A percentile compares a stretch with the other conserved stretches of the same genome.
Conservation (phyloP, 2,797 vertebrate genomes). For the Gallinago solitaria region DNA sequence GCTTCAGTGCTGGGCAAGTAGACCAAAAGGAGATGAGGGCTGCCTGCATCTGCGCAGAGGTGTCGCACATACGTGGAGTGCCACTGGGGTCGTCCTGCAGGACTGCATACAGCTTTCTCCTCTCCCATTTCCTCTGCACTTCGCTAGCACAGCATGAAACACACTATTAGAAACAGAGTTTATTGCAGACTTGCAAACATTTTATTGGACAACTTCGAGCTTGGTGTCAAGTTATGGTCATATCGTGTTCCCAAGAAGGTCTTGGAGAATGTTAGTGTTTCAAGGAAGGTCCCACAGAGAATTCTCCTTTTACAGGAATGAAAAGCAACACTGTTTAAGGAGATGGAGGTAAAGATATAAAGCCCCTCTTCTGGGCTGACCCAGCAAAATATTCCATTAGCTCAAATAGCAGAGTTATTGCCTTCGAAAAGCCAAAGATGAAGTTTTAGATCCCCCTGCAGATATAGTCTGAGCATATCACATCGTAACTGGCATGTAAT, state of each 20-base stretch:
- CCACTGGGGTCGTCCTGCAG: not conserved
- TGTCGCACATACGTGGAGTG: not conserved
- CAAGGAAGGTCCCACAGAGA: conserved; percentile 50
- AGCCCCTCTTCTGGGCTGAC: conserved; percentile 33
- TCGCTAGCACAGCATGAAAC: conserved; percentile 61
- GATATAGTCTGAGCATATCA: not conserved
- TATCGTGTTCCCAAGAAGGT: conserved; percentile 65
- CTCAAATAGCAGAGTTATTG: conserved; percentile 22
- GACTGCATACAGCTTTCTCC: conserved; percentile 2
- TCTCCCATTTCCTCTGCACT: conserved; percentile 68
- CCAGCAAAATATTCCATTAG: conserved; percentile 54
- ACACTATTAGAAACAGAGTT: conserved; percentile 66
- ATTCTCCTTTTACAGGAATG: conserved; percentile 68
- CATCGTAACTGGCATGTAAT: not conserved
- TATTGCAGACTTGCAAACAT: conserved; percentile 72
- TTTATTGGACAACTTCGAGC: conserved; percentile 73
- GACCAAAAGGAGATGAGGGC: not conserved
- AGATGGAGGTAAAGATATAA: conserved; percentile 51
- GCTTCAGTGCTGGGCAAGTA: not conserved
- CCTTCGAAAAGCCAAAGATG: not conserved
- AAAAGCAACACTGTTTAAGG: conserved; percentile 60
- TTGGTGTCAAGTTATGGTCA: conserved; percentile 72
- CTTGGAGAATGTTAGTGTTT: conserved; percentile 59
- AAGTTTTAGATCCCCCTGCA: conserved; percentile 14
- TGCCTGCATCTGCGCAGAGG: not conserved